Evolutionary conservation across 2,888 invertebrate species (phyloP), one percentile per base, ranked within the genome.

Genomic region (Limnephilus rhombicus): DNA sequence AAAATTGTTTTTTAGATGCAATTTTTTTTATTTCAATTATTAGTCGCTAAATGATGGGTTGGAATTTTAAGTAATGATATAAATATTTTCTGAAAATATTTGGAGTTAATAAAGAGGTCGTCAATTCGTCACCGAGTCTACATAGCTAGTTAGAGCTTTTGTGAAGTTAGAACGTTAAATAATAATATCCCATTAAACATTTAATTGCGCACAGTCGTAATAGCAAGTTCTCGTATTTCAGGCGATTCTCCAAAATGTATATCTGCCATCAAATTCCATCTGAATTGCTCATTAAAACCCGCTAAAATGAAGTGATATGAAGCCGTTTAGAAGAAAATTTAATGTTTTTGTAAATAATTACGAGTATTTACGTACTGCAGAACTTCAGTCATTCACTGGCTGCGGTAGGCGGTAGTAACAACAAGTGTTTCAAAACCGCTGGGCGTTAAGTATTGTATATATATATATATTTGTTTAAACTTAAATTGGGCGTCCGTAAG

Each of bases 181-280:
- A 82, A 88, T 53, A 88, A 68, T 31, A 88, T 24, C 24, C 53
- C 31, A 34, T 88, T 53, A 68, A 88, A 85, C 85, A 88, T 53
- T 87, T 68, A 37, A 53, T 37, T 34, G 88, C 68, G 80, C 68
- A 89, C 37, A 85, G 31, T 34, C 68, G 80, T 80, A 89, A 89
- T 80, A 80, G n/a, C 34, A 80, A n/a, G 80, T 80, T 89, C 53
- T 31, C 88, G 80, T 89, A 89, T 89, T 89, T 88, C 88, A 37
- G n/a, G 37, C 80, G 2, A 89, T 89, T 89, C 80, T 34, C 37
- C 41, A 24, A 89, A 89, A 89, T 80, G 31, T 80, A 89, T 29
- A 34, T 37, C 45, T 15, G n/a, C 24, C 31, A 37, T 89, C 68
- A 89, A 68, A 68, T 87, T 53, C 87, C 31, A 34, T 34, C 53